A percentile compares a stretch with the other conserved stretches of the same genome.
These are phyloP conservation scores for Lycaon pictus DNA, from an alignment of 2,113 vertebrate species.

Conservation along the genomic window DNA sequence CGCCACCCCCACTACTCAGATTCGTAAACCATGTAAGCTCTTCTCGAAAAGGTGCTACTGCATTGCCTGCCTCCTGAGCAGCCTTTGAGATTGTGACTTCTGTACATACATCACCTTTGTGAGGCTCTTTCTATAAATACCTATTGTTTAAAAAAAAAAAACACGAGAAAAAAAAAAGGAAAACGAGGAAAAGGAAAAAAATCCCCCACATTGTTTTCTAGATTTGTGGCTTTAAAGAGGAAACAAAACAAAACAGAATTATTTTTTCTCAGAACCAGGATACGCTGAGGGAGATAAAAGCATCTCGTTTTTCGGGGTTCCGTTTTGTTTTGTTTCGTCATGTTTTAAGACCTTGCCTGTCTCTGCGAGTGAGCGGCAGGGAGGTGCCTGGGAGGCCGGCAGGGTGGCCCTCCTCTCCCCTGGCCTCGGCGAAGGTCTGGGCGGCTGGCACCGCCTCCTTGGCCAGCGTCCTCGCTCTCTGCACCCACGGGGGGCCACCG, in stretches of 20 bases:
- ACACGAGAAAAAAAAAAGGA: slow-evolving; percentile 60
- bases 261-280: slow-evolving; percentile 15
- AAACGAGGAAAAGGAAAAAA: slow-evolving; percentile 68
- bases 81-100: slow-evolving; percentile 84
- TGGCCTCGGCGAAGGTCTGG: background rate
- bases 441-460: background rate
- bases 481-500: background rate
- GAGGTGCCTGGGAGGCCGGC: background rate
- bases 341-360: slow-evolving; percentile 72
- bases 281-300: slow-evolving; percentile 58
- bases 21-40: slow-evolving; percentile 81
- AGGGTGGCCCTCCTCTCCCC: background rate
- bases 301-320: slow-evolving; percentile 57
- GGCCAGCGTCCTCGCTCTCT: background rate
- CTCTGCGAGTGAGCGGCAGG: slow-evolving; percentile 63
- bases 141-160: slow-evolving; percentile 83
- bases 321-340: slow-evolving; percentile 36
- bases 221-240: slow-evolving; percentile 87
- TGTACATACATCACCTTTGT: slow-evolving; percentile 87
- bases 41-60: slow-evolving; percentile 91
- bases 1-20: slow-evolving; percentile 67
- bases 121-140: slow-evolving; percentile 87
- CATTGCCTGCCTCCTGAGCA: slow-evolving; percentile 88
- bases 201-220: slow-evolving; percentile 84
- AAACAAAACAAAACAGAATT: slow-evolving; percentile 45